Conservation (phyloP, 2,888 invertebrate species). For the Cetonia aurata region DNA sequence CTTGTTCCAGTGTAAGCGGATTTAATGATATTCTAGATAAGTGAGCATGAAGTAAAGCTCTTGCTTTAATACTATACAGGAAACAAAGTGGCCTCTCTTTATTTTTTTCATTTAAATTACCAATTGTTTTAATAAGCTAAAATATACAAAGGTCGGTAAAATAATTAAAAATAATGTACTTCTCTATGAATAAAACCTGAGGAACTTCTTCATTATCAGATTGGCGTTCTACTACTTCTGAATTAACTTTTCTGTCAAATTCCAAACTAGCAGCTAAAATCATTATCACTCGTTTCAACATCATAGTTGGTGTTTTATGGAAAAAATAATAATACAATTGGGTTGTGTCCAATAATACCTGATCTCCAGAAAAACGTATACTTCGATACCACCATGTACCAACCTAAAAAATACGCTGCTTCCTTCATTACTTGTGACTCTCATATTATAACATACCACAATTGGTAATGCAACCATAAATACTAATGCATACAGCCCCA, state of each 20-base stretch:
- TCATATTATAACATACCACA: conserved; percentile 72
- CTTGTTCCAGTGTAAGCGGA: conserved; percentile 83
- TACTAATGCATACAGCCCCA: conserved; percentile 93
- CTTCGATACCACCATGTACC: conserved; percentile 99
- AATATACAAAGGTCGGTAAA: conserved; percentile 50
- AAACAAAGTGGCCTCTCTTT: conserved; percentile 94
- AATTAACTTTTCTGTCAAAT: conserved; percentile 94
- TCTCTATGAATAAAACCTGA: conserved; percentile 69
- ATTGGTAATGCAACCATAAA: conserved; percentile 98
- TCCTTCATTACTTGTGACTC: conserved; percentile 4
- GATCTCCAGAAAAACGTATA: conserved; percentile 96
- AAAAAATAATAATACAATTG: conserved; percentile 96
- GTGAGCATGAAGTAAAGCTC: conserved; percentile 96
- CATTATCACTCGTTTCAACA: conserved; percentile 95
- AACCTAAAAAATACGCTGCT: conserved; percentile 67
- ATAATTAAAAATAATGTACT: neutral
- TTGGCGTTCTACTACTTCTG: conserved; percentile 91
- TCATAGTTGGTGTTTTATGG: conserved; percentile 96
- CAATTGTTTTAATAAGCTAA: conserved; percentile 90
- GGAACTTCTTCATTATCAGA: conserved; percentile 97
- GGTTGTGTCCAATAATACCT: conserved; percentile 96
- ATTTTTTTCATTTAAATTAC: conserved; percentile 95
- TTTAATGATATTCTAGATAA: conserved; percentile 86
- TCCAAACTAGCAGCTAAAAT: conserved; percentile 96
- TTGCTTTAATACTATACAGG: conserved; percentile 91